A percentile compares a stretch with the other conserved stretches of the same genome.
These are phyloP conservation scores for Scolanthus callimorphus DNA, from an alignment of 92 coral and sea anemone species.

Conservation along the genomic window DNA sequence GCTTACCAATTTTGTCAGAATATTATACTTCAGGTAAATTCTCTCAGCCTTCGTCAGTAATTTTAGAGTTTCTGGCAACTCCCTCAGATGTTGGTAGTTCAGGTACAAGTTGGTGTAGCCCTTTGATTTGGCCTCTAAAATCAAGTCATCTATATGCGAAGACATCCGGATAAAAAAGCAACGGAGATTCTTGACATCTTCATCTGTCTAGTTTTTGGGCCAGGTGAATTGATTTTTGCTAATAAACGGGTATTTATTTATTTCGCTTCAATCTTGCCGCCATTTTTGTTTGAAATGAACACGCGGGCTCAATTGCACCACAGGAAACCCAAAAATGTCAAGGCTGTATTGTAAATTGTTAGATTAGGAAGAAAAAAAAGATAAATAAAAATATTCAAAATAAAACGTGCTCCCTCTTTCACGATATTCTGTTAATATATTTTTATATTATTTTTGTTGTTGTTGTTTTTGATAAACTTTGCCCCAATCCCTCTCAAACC, in stretches of 20 bases:
- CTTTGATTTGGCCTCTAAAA: conserved; percentile 47
- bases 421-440: too few species aligned
- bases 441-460: too few species aligned
- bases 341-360: too few species aligned
- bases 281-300: conserved; percentile 1
- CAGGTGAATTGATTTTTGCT: too few species aligned
- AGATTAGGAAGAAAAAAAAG: too few species aligned
- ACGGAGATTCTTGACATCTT: too few species aligned
- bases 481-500: too few species aligned
- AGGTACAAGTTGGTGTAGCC: conserved; percentile 62
- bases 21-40: conserved; percentile 72
- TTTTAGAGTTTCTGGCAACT: conserved; percentile 60
- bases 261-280: conserved; percentile 1
- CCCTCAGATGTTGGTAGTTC: conserved; percentile 77
- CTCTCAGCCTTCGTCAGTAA: conserved; percentile 54
- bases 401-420: too few species aligned
- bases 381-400: too few species aligned
- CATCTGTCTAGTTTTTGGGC: neutral
- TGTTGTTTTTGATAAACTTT: too few species aligned
- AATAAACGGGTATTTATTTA: too few species aligned
- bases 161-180: conserved; percentile 6
- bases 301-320: conserved; percentile 13
- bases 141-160: conserved; percentile 20
- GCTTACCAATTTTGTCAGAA: conserved; percentile 68
- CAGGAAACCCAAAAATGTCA: neutral